These are phyloP conservation scores for Lepus europaeus DNA, from an alignment of 2,113 vertebrate genomes.

Conservation along the genomic window DNA sequence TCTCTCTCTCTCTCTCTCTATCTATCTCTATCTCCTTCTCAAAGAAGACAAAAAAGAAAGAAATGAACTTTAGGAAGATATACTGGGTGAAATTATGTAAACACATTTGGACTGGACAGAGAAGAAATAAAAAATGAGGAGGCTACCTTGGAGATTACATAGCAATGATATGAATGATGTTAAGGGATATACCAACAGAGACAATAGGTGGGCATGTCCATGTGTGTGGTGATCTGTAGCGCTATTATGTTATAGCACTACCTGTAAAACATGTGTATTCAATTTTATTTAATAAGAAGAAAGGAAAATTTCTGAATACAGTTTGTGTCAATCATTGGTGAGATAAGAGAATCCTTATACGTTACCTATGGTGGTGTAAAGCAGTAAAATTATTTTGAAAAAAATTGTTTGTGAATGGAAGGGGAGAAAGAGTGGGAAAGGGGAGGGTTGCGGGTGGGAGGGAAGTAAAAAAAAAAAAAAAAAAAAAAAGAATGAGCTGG, in stretches of 20 bases:
- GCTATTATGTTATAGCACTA: not conserved
- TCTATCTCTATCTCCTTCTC: too few species aligned
- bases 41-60: too few species aligned
- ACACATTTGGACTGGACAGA: not conserved
- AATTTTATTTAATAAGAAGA: not conserved
- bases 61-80: not conserved
- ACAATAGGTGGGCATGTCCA: not conserved
- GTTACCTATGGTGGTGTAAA: not conserved
- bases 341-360: not conserved
- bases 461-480: too few species aligned
- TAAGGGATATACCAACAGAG: not conserved
- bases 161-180: not conserved
- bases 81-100: not conserved
- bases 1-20: too few species aligned
- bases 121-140: not conserved
- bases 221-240: not conserved
- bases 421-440: too few species aligned
- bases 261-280: not conserved
- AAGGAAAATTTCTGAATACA: not conserved
- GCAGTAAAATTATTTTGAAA: not conserved
- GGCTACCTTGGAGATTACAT: not conserved
- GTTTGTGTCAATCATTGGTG: not conserved
- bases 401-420: not conserved
- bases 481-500: too few species aligned
- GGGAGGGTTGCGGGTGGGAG: too few species aligned